Evolutionary conservation across 2,888 invertebrate species (phyloP), one percentile per base, ranked within the genome.

Genomic region (Perizoma flavofasciatum): DNA sequence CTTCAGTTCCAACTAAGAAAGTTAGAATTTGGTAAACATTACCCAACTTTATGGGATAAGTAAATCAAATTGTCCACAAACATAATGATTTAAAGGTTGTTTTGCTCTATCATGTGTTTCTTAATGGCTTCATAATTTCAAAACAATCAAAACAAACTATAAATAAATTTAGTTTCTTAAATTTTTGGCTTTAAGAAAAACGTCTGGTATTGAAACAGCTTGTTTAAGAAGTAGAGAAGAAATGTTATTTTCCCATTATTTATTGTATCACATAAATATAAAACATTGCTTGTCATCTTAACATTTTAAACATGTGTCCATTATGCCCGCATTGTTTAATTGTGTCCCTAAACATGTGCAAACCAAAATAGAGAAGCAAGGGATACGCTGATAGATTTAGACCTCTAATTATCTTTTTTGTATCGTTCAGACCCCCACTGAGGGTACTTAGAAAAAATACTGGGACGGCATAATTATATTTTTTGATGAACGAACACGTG

Each of bases 321-420:
- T 43, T 57, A 55, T 62, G 57, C 22, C 10, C 10, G 39, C 45
- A 54, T 61, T 61, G 56, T 59, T 65, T 43, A 54, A 55, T 58
- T 63, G 60, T 60, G 59, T 59, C 60, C 58, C 41, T 39, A 49
- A 43, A 69, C 67, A 55, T 62, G 59, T 54, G 63, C 35, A 59
- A 39, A 56, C 49, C 37, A 60, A 57, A 62, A 52, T 44, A 54
- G 43, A 48, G 56, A 55, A 55, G 51, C 49, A 39, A 43, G 49
- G 48, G 44, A 47, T 22, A 22, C 49, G 63, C 51, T 69, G 64
- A 69, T 59, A 64, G 67, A 69, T 64, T 59, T 58, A 45, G 61
- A 57, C 43, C 56, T 59, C 54, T 69, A 67, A 69, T 69, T 62
- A 66, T 53, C 48, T 60, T 67, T 69, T 67, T 69, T 63, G 48